Evolutionary conservation across 2,113 vertebrate genomes (phyloP).

Genomic region (Ancistrus triradiatus): DNA sequence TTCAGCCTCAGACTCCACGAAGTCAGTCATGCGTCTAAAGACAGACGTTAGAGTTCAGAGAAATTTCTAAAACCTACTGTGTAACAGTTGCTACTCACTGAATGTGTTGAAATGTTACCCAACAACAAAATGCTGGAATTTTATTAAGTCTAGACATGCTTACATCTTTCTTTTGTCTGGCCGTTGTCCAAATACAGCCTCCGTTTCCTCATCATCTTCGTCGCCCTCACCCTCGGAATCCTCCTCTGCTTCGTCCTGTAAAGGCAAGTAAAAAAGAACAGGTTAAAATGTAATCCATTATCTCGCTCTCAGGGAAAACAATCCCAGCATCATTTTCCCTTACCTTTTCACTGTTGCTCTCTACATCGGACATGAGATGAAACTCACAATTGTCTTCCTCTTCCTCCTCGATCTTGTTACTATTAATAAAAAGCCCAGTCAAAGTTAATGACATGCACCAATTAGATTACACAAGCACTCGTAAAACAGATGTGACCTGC

Average conservation of each 20-base stretch:
- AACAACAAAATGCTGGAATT: neutral
- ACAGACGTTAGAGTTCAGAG: neutral
- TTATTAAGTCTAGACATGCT: conserved; percentile 36
- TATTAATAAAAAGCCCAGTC: neutral
- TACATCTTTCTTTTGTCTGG: conserved; percentile 77
- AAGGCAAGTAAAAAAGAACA: neutral
- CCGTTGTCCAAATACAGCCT: conserved; percentile 65
- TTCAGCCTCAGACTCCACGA: conserved; percentile 92
- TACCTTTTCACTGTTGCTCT: conserved; percentile 78
- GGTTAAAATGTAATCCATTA: neutral
- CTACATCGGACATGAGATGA: conserved; percentile 77
- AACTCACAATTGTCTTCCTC: conserved; percentile 85
- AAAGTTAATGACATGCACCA: neutral
- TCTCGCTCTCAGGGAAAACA: neutral
- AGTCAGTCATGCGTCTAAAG: conserved; percentile 77
- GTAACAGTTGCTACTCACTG: too few species aligned
- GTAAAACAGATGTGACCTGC: neutral
- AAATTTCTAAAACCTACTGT: neutral
- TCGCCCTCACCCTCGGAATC: conserved; percentile 37
- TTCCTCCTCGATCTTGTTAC: conserved; percentile 55
- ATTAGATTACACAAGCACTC: neutral
- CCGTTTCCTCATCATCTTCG: conserved; percentile 75
- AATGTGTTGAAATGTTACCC: neutral
- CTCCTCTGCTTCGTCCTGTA: conserved; percentile 56
- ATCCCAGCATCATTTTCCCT: neutral